Evolutionary conservation across 2,888 invertebrate genomes (phyloP).

Genomic region (Camponotus fellah): DNA sequence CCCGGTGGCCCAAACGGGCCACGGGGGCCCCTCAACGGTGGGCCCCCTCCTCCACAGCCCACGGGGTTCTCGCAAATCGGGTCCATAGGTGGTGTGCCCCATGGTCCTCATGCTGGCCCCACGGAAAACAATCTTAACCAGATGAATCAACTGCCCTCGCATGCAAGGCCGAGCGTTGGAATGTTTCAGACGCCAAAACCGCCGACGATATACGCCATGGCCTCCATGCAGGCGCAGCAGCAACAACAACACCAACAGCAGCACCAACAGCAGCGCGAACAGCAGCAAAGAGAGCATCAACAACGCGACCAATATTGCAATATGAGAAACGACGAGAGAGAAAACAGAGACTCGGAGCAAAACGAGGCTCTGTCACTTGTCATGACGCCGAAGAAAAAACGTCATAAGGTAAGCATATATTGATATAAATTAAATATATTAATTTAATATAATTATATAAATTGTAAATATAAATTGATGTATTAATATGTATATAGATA

Average conservation of each 20-base stretch:
- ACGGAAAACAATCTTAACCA: slow-evolving; percentile 88
- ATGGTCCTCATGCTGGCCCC: slow-evolving; percentile 83
- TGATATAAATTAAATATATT: background rate
- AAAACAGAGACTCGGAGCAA: slow-evolving; percentile 91
- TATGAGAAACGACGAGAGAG: slow-evolving; percentile 82
- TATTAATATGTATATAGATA: background rate
- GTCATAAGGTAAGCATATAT: slow-evolving; percentile 92
- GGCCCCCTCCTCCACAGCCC: slow-evolving; percentile 85
- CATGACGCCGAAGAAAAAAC: slow-evolving; percentile 97
- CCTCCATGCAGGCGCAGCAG: slow-evolving; percentile 86
- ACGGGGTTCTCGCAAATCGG: slow-evolving; percentile 88
- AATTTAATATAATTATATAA: background rate
- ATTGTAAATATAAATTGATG: background rate
- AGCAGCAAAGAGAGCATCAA: slow-evolving; percentile 83
- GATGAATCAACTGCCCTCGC: slow-evolving; percentile 88
- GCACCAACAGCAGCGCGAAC: slow-evolving; percentile 83
- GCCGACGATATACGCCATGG: slow-evolving; percentile 87
- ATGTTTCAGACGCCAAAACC: slow-evolving; percentile 96
- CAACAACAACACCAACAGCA: slow-evolving; percentile 86
- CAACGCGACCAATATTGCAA: slow-evolving; percentile 83
- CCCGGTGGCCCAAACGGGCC: slow-evolving; percentile 86
- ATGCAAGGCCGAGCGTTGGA: slow-evolving; percentile 90
- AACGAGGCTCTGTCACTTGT: slow-evolving; percentile 98
- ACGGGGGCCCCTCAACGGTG: slow-evolving; percentile 85
- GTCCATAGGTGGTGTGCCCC: slow-evolving; percentile 85